Evolutionary conservation across 2,797 vertebrate species (phyloP).

Genomic region (Passerculus sandwichensis): DNA sequence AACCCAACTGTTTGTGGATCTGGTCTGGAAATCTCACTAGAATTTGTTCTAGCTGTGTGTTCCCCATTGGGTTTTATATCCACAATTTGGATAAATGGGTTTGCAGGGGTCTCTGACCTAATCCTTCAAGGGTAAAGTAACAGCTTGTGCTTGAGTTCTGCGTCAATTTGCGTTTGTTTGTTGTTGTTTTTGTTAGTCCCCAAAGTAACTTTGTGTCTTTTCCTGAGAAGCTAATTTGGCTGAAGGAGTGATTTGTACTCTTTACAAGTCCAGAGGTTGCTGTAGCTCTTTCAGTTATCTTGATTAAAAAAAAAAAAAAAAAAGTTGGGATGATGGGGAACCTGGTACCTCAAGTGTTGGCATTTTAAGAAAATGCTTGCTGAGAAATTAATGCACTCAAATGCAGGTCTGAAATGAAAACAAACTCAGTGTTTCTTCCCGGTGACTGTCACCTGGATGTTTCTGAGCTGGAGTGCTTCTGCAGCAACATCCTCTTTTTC

Average conservation of each 20-base stretch:
- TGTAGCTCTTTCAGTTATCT: background rate
- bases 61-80: background rate
- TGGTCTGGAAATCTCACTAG: background rate
- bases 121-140: background rate
- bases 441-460: background rate
- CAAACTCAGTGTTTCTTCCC: background rate
- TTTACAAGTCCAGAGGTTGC: background rate
- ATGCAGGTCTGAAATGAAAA: background rate
- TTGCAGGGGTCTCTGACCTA: background rate
- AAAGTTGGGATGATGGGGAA: background rate
- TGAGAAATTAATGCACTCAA: background rate
- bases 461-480: background rate
- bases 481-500: background rate
- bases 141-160: background rate
- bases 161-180: background rate
- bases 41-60: background rate
- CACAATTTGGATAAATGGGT: background rate
- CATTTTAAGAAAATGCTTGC: background rate
- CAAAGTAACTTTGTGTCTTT: conserved; percentile 19
- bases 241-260: background rate
- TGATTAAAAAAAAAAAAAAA: background rate
- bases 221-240: background rate
- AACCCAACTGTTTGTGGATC: background rate
- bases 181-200: background rate
- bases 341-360: background rate